A percentile compares a stretch with the other conserved stretches of the same genome.
phyloP scores from a whole-genome alignment of 1,140 invertebrate species.

The Pectinophora gossypiella region DNA sequence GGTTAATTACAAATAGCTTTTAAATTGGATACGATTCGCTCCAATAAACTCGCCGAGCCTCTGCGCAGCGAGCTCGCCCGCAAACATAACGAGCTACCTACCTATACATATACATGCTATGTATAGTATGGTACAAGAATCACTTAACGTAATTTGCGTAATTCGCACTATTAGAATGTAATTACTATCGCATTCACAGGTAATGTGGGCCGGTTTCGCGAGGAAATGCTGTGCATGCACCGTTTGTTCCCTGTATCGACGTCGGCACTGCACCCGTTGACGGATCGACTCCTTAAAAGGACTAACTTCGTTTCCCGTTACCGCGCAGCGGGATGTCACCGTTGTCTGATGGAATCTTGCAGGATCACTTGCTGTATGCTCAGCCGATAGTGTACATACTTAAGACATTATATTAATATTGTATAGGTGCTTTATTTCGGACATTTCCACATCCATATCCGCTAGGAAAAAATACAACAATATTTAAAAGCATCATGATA shows the following conservation, averaged over 20 bases:
- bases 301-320: conserved; percentile 56
- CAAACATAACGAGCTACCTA: no score
- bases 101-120: conserved; percentile 22
- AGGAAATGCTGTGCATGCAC: conserved; percentile 11
- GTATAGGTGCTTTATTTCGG: no score
- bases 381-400: no score
- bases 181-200: conserved; percentile 4
- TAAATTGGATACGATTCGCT: conserved; percentile 46
- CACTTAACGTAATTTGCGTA: conserved; percentile 16
- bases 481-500: no score
- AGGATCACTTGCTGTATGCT: no score
- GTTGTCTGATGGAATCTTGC: conserved; percentile 50
- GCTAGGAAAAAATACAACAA: no score
- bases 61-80: conserved; percentile 11
- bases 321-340: conserved; percentile 36
- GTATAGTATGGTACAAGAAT: no score
- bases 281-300: conserved; percentile 54
- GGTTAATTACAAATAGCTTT: conserved; percentile 42
- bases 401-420: no score
- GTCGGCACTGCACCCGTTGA: conserved; percentile 15
- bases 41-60: conserved; percentile 30
- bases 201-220: neutral
- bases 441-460: no score
- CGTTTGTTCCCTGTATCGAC: conserved; percentile 28
- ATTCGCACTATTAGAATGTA: neutral